These are phyloP conservation scores for Spilosoma lubricipeda DNA, from an alignment of 2,888 invertebrate genomes.

Conservation along the genomic window DNA sequence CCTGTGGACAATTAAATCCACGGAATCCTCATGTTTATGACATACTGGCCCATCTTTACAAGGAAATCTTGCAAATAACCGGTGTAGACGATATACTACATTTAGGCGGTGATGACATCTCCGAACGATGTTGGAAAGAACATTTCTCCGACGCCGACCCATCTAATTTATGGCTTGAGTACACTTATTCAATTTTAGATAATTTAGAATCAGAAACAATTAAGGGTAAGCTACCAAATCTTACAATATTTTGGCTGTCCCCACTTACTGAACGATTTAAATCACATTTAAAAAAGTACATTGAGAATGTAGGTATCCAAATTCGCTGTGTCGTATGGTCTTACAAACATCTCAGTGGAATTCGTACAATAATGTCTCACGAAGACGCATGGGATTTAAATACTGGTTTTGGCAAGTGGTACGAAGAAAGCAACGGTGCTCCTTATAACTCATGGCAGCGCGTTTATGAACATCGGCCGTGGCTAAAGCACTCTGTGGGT, in stretches of 20 bases:
- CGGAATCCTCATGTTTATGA: constrained; percentile 90
- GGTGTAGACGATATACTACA: constrained; percentile 92
- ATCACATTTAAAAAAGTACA: constrained; percentile 61
- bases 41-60: constrained; percentile 89
- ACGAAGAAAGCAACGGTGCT: constrained; percentile 91
- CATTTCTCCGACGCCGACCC: constrained; percentile 88
- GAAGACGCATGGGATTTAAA: constrained; percentile 95
- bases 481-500: constrained; percentile 76
- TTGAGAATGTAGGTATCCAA: constrained; percentile 70
- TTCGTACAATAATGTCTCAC: constrained; percentile 91
- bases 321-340: constrained; percentile 89
- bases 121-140: constrained; percentile 90
- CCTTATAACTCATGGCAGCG: constrained; percentile 94
- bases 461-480: constrained; percentile 92
- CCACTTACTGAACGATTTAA: constrained; percentile 62
- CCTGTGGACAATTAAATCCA: constrained; percentile 93
- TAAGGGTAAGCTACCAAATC: constrained; percentile 63
- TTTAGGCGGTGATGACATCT: constrained; percentile 91
- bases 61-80: constrained; percentile 90
- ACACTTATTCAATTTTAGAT: constrained; percentile 87
- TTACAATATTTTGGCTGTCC: constrained; percentile 70
- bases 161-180: constrained; percentile 90
- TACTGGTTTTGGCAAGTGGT: constrained; percentile 93
- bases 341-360: constrained; percentile 83
- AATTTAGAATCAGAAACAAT: constrained; percentile 84